Base-by-base conservation (phyloP, 2,888 invertebrate species). In the Ormyrus thymus region DNA sequence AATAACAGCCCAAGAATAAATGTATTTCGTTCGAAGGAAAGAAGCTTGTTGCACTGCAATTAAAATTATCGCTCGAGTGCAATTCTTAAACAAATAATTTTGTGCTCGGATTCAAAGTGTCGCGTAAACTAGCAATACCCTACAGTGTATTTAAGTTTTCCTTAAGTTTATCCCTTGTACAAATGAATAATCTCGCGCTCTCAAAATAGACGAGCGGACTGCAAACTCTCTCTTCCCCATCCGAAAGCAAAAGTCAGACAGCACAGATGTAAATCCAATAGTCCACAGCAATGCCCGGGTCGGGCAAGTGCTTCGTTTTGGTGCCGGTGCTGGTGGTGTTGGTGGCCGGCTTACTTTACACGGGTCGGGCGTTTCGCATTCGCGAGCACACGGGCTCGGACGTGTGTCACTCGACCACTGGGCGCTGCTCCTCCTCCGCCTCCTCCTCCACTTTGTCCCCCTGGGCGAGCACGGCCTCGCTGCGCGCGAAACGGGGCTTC, bases 361-460 rank as follows among this genome's bases (percentile, higher is more conserved):
- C 84, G 29, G 82, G 87, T 61, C 86, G 82, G 76, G 89, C 85
- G 10, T 89, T 90, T 80, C 85, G 85, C 43, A 84, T 89, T 62
- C 88, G 89, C 15, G 89, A 90, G 69, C 79, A 79, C n/a, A 66
- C 78, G 75, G 62, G 64, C 68, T 72, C 61, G 11, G 83, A 82
- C 46, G 78, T 81, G 45, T 86, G 85, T 58, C 70, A 77, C 8
- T 76, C 85, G 68, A 79, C 80, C 59, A 76, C 79, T 70, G 85
- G 84, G 55, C 86, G 84, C 80, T 88, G 88, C 76, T 29, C 29
- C 29, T 29, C 29, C 4, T 7, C 55, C 29, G 13, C 46, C 55
- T 64, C 8, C 48, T 65, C 71, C 66, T 61, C 62, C 10, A 8
- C 59, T 43, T 61, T 55, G 29, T 55, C 64, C 6, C 50, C 76